phyloP scores from a whole-genome alignment of 2,888 invertebrate genomes.

The Pseudoips prasinana region DNA sequence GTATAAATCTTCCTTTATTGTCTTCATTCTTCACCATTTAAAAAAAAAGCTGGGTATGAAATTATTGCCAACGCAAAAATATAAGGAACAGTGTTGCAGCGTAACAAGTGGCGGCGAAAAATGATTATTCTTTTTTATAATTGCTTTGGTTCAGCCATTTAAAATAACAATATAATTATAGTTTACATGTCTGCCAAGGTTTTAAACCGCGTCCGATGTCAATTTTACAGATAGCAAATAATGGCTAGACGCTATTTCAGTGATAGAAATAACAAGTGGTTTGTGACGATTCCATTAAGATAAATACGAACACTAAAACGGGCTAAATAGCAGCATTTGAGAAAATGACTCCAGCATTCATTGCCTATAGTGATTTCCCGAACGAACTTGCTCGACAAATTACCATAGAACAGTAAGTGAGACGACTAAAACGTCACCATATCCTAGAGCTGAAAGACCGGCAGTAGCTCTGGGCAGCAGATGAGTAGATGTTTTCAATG shows the following conservation, averaged over 20 bases:
- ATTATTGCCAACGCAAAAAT: conserved; percentile 33
- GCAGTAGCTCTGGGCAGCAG: too few species aligned
- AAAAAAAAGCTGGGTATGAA: conserved; percentile 62
- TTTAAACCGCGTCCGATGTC: conserved; percentile 62
- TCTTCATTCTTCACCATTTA: conserved; percentile 75
- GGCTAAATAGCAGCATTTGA: too few species aligned
- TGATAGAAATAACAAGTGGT: conserved; percentile 28
- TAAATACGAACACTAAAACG: too few species aligned
- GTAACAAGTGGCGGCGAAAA: conserved; percentile 72
- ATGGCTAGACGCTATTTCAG: conserved; percentile 33
- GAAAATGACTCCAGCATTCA: too few species aligned
- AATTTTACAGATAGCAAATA: conserved; percentile 39
- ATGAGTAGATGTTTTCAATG: too few species aligned
- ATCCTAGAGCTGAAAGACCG: too few species aligned
- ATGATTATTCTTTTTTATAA: conserved; percentile 51
- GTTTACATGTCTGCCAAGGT: conserved; percentile 59
- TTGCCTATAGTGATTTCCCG: too few species aligned
- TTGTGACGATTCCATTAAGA: not conserved
- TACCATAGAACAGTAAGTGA: too few species aligned
- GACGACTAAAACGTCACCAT: too few species aligned
- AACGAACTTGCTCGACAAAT: too few species aligned
- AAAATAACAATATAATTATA: conserved; percentile 46
- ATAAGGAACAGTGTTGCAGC: conserved; percentile 49
- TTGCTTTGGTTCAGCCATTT: conserved; percentile 73
- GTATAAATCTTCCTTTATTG: conserved; percentile 81